Conservation (phyloP, 1,140 invertebrate species). For the Drosophila bocki region DNA sequence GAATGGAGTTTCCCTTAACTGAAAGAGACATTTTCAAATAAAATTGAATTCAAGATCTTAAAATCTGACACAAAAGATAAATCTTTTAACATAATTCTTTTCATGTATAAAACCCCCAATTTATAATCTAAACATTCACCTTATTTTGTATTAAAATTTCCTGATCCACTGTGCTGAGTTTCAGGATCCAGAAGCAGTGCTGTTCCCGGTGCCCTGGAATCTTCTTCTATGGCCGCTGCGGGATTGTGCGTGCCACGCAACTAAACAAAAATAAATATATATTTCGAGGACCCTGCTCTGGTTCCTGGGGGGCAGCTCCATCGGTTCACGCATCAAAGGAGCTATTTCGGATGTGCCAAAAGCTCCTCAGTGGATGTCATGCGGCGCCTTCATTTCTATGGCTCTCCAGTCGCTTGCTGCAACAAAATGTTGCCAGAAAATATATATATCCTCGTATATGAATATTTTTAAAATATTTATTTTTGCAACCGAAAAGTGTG, state of each 20-base stretch:
- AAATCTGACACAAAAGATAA: no score
- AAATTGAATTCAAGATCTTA: no score
- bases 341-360: conserved; percentile 38
- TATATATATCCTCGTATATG: conserved; percentile 20
- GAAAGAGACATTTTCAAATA: background rate
- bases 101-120: background rate
- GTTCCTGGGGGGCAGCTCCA: conserved; percentile 44
- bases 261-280: conserved; percentile 40
- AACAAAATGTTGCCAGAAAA: conserved; percentile 26
- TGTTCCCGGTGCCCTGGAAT: background rate
- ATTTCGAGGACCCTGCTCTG: conserved; percentile 33
- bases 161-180: conserved; percentile 8
- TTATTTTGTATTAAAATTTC: background rate
- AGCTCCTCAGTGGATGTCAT: conserved; percentile 44
- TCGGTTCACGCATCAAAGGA: conserved; percentile 42
- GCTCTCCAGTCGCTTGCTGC: conserved; percentile 30
- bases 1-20: background rate
- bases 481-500: conserved; percentile 16
- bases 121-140: background rate
- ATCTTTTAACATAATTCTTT: no score
- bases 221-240: conserved; percentile 32
- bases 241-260: conserved; percentile 41
- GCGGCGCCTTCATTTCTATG: conserved; percentile 41
- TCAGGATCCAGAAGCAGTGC: conserved; percentile 4
- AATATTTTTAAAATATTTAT: conserved; percentile 32